Base-by-base conservation (phyloP, 37 sponge, comb jelly and placozoan species). In the Chondrosia reniformis region DNA sequence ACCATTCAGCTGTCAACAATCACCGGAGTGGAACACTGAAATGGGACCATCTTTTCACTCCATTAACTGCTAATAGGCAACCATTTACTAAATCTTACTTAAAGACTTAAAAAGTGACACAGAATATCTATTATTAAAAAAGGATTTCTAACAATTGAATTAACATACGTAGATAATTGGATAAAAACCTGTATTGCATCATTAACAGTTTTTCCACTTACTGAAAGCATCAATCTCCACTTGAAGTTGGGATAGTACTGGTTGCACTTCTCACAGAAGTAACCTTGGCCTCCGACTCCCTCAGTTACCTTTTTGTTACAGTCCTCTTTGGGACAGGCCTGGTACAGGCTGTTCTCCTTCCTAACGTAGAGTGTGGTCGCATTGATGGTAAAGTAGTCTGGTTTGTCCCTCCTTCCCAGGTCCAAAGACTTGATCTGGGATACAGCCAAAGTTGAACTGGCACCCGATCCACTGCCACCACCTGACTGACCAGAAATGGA, bases 261-360 rank as follows among this genome's bases (percentile, higher is more conserved):
- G 61, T 87, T 81, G 63, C 92, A 91, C 75, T 92, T 96, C 80
- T 96, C 97, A 84, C 97, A 96, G 49, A 77, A 57, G 76, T 87
- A 96, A 39, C 80, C 74, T 33, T 39, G 76, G 0, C 72, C 82
- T 21, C 79, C 72, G 5, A 34, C 62, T 1, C 67, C 84, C 38
- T 88, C 91, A 15, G 79, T 87, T 15, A 96, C 97, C 84, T 96
- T 96, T 78, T 93, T 89, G 64, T 96, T 92, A 56, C 89, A 89
- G 41, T 93, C 93, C 28, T 58, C 64, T 42, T 27, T 66, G 22
- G 97, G 89, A 80, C 93, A 92, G 2, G 93, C 93, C 82, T 89
- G 32, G 74, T 93, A 93, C 49, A 93, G 78, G 31, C 86, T 83
- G 78, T 89, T 93, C 42, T 96, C 97, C 46, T 89, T 90, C 56